Percentiles rank a stretch among this genome's conserved stretches.
Evolutionary conservation across 2,888 invertebrate genomes (phyloP).

Genomic region (Ischnus inquisitorius): DNA sequence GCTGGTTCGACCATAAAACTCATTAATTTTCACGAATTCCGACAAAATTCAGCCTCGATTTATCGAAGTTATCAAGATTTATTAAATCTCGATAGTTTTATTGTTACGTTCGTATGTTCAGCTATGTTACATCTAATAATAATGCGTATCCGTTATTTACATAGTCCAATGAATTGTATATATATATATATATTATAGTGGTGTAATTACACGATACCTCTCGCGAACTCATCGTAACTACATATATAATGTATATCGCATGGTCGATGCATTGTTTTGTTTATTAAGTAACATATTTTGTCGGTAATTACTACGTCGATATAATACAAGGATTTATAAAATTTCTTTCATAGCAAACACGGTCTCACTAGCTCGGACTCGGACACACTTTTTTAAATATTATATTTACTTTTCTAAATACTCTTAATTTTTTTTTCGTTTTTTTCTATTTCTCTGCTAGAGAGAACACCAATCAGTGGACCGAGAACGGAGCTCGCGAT

Average conservation of each 20-base stretch:
- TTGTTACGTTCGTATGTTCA: slow-evolving; percentile 45
- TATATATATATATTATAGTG: slow-evolving; percentile 63
- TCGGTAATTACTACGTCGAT: slow-evolving; percentile 67
- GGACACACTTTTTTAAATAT: slow-evolving; percentile 21
- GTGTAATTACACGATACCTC: slow-evolving; percentile 43
- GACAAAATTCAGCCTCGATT: not conserved
- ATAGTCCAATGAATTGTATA: slow-evolving; percentile 66
- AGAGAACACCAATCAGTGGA: slow-evolving; percentile 16
- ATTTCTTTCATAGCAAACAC: slow-evolving; percentile 66
- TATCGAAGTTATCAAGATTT: slow-evolving; percentile 23
- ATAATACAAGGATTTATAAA: slow-evolving; percentile 72
- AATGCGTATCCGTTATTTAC: slow-evolving; percentile 69
- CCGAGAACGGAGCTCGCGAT: slow-evolving; percentile 55
- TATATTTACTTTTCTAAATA: slow-evolving; percentile 13
- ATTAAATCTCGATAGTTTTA: slow-evolving; percentile 56
- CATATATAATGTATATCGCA: slow-evolving; percentile 27
- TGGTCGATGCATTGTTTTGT: slow-evolving; percentile 42
- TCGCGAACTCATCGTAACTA: slow-evolving; percentile 14
- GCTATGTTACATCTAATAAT: slow-evolving; percentile 70
- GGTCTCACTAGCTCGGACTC: slow-evolving; percentile 53
- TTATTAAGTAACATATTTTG: slow-evolving; percentile 42
- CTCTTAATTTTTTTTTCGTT: slow-evolving; percentile 1
- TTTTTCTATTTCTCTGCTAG: not conserved
- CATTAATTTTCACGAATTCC: not conserved
- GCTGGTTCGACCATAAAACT: not conserved